Conservation (phyloP, 2,797 vertebrate species). For the Sciaenops ocellatus region DNA sequence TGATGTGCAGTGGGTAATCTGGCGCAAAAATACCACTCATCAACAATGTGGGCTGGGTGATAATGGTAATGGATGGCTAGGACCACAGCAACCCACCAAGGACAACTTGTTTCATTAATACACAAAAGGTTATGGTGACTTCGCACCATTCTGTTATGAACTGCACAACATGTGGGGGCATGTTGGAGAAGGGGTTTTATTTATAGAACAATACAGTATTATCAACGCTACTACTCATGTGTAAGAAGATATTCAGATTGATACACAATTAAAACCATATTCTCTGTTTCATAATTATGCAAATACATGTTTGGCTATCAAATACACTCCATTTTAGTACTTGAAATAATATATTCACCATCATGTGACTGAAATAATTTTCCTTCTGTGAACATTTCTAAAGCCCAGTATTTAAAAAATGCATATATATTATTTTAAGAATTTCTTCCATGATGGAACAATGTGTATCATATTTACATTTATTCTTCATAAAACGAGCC, state of each 20-base stretch:
- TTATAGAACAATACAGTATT: neutral
- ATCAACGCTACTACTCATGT: neutral
- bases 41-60: conserved; percentile 82
- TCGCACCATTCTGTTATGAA: conserved; percentile 17
- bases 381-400: neutral
- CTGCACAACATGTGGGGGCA: neutral
- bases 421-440: neutral
- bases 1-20: conserved; percentile 83
- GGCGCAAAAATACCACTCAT: conserved; percentile 80
- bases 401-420: neutral
- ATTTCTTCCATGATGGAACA: neutral
- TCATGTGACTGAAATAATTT: neutral
- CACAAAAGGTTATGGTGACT: conserved; percentile 51
- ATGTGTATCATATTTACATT: neutral
- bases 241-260: neutral
- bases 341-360: neutral
- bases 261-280: neutral
- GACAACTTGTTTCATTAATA: conserved; percentile 57
- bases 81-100: conserved; percentile 61
- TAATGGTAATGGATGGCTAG: conserved; percentile 78
- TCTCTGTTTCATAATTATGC: neutral
- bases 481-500: neutral
- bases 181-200: neutral
- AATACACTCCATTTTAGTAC: neutral
- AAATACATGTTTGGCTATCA: conserved; percentile 10